Base-by-base conservation (phyloP, 2,888 invertebrate species). In the Troilus luridus region DNA sequence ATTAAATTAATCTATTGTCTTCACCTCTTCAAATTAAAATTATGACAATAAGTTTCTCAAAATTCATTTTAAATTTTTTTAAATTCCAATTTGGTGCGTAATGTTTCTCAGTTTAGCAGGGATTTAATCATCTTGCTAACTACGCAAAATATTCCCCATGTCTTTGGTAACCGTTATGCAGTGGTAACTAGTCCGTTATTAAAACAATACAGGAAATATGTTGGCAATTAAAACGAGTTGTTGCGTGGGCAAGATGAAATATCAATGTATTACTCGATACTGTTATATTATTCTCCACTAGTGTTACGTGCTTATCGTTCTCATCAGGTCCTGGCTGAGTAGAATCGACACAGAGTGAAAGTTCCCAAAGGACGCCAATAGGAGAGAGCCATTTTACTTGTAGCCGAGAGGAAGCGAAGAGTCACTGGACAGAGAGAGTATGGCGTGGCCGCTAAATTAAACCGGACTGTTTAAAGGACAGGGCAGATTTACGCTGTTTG, bases 401-500 rank as follows among this genome's bases (percentile, higher is more conserved):
- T 19, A n/a, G 64, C 64, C 27, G 6, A 41, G 21, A 41, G 41
- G 41, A 56, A 41, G 19, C 17, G 19, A 6, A 54, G 41, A 81
- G 64, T 14, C 5, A 12, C 9, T 19, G 81, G 41, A 54, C 54
- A 19, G 54, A 2, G 54, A 8, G n/a, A 19, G 19, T 56, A 54
- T 41, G 41, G 81, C 81, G 41, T 56, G 11, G 81, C 54, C 54
- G 81, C 81, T 81, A 81, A 81, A 81, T 81, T 81, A 81, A 21
- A 81, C 81, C 81, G 41, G 81, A 56, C 41, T 81, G 81, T 56
- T 81, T 81, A 54, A 54, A 62, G 54, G 56, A 56, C 9, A 1
- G 19, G 81, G 81, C 81, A 81, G 81, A 81, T 81, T 81, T 81
- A 81, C 81, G 11, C 41, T 81, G 81, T 81, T 81, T 81, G 54